Base-by-base conservation (phyloP, 2,797 vertebrate species). In the Syndactyla subalaris region DNA sequence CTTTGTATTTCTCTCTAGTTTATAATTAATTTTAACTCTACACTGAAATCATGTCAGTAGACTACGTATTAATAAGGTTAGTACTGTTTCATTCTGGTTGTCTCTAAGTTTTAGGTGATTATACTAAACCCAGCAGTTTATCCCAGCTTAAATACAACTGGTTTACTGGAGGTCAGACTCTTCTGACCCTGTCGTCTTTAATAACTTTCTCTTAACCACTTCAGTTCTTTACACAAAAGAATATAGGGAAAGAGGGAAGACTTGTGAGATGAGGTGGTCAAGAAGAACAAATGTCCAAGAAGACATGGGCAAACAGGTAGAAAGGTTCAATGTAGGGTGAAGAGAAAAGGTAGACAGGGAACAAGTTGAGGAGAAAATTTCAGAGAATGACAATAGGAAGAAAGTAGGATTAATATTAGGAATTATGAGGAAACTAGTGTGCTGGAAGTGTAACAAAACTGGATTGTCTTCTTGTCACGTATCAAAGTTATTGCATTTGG, bases 61-160 rank as follows among this genome's bases (percentile, higher is more conserved):
- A 88, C 75, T 88, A 74, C 5, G 9, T 51, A 68, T 79, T 92
- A 79, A 36, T 79, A 85, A 83, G 30, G 84, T 68, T 79, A 85
- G 65, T 38, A 57, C 48, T 74, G 52, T 45, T 91, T 51, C 70
- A 66, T 86, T 88, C 72, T 39, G 29, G 68, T 52, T 85, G 61
- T 58, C 46, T 89, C 88, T 16, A 61, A 89, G n/a, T 89, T 94
- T 80, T 74, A 94, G 39, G 57, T 89, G 78, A 94, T 95, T 95
- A 93, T 91, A 72, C 79, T 88, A 89, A 96, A 93, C 65, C 67
- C 45, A 95, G 43, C 0, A 0, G 68, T 97, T 96, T 95, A 96
- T 93, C 93, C 89, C 89, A 81, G 91, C 70, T 96, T 95, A 95
- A 95, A 92, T 77, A 52, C 9, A 0, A 79, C 71, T 91, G 78